Evolutionary conservation across 1,140 invertebrate species (phyloP).

Genomic region (Zaprionus gabonicus): DNA sequence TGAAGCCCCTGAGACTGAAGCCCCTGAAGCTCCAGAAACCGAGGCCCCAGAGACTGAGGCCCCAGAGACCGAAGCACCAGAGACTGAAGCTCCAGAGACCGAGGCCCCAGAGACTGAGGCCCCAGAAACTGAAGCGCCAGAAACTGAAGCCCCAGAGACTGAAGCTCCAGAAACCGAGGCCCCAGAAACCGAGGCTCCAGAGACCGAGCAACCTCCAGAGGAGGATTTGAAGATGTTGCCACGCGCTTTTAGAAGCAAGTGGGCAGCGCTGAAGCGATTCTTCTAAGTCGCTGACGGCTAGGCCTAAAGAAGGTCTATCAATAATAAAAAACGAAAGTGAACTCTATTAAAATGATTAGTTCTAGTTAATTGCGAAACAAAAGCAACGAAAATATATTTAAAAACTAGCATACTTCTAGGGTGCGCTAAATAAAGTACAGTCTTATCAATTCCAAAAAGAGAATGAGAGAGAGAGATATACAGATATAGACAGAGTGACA

Average conservation of each 20-base stretch:
- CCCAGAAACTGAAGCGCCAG: background rate
- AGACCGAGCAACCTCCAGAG: slow-evolving; percentile 22
- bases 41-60: background rate
- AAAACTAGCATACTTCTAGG: slow-evolving; percentile 32
- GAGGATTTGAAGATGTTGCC: slow-evolving; percentile 35
- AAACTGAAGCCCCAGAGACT: slow-evolving; percentile 9
- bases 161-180: background rate
- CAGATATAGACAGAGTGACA: background rate
- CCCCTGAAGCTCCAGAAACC: background rate
- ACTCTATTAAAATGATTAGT: background rate
- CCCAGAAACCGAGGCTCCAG: background rate
- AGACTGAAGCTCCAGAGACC: slow-evolving; percentile 3
- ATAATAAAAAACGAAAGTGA: background rate
- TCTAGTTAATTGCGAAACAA: background rate
- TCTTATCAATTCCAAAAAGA: background rate
- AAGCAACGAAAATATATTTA: slow-evolving; percentile 15
- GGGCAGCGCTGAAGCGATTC: slow-evolving; percentile 10
- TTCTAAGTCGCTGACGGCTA: background rate
- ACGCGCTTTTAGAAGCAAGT: background rate
- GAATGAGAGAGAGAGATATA: background rate
- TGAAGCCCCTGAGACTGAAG: background rate
- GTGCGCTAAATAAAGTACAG: background rate
- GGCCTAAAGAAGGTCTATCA: background rate
- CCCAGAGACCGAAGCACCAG: background rate
- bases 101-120: slow-evolving; percentile 4